Evolutionary conservation across 2,113 vertebrate genomes (phyloP), one percentile per base, ranked within the genome.

Genomic region (Crotophaga sulcirostris): DNA sequence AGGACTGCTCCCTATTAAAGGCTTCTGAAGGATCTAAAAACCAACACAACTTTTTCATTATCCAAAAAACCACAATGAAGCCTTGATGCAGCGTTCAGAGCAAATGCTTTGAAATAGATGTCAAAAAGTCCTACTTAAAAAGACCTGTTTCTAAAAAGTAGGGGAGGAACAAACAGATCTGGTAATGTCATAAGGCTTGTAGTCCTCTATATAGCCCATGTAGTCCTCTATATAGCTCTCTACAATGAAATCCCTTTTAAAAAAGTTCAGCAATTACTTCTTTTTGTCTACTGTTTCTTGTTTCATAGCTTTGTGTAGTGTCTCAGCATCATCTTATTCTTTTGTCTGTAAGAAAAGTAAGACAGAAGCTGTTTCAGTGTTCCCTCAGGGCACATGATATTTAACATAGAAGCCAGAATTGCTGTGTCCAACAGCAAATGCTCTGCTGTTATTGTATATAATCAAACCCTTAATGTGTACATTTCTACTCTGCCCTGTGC

Each of bases 1-100:
- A 85, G 63, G 40, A 66, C 44, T 76, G 38, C 54, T 85, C 54
- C n/a, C 58, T 93, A 28, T 72, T 80, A 90, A 76, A 79, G 28
- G 58, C 79, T 90, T 86, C 80, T 92, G 69, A 93, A 73, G 58
- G 73, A 54, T 69, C 42, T 78, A 59, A 86, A 95, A 92, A 56
- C 7, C 24, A 73, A 56, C 45, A 25, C 49, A 80, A 54, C 25
- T 7, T 83, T 92, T 93, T 66, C 12, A 44, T 80, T 83, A 74
- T 31, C 19, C 14, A 44, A 31, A 80, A 68, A 68, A 36, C 6
- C 4, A 13, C 13, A 3, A 55, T 28, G n/a, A 86, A 75, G 62
- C 25, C 19, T 84, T 75, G 73, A 66, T 74, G 51, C 45, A 34
- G 21, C 10, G 44, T 59, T 56, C 34, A 79, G 42, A 74, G 15